These are phyloP conservation scores for Bicyclus anynana DNA, from an alignment of 1,140 invertebrate species.

Conservation along the genomic window DNA sequence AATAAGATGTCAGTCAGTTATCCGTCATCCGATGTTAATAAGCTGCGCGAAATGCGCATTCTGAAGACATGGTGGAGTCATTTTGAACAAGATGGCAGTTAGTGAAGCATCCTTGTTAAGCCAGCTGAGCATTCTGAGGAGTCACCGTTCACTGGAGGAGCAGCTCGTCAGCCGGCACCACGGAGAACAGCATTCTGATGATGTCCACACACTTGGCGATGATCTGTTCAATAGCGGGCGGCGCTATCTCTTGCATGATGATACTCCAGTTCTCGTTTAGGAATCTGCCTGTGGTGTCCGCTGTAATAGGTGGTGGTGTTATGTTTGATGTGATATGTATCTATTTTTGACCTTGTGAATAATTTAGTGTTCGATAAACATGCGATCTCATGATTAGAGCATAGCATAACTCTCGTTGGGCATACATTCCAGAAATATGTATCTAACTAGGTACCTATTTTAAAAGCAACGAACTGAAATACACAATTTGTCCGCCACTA, in stretches of 20 bases:
- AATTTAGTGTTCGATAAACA: too few relatives aligned
- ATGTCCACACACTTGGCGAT: conserved; percentile 54
- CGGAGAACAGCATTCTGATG: conserved; percentile 52
- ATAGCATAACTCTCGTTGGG: too few relatives aligned
- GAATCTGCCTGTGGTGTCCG: conserved; percentile 64
- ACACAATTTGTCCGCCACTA: too few relatives aligned
- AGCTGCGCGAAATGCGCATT: too few relatives aligned
- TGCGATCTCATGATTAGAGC: too few relatives aligned
- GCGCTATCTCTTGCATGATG: conserved; percentile 71
- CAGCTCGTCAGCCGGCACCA: conserved; percentile 46
- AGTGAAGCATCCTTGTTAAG: background rate
- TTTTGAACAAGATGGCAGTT: too few relatives aligned
- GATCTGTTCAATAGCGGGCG: conserved; percentile 60
- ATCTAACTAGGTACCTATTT: too few relatives aligned
- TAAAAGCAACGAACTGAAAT: too few relatives aligned
- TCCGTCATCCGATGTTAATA: too few relatives aligned
- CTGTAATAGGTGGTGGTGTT: conserved; percentile 65
- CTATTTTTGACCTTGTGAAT: background rate
- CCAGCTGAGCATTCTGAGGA: background rate
- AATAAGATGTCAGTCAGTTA: too few relatives aligned
- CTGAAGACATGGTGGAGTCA: too few relatives aligned
- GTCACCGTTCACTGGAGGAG: conserved; percentile 44
- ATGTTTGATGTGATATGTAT: background rate
- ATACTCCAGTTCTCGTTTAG: conserved; percentile 67
- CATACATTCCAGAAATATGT: too few relatives aligned